Evolutionary conservation across 2,888 invertebrate genomes (phyloP).

Genomic region (Neoscelio sp.): DNA sequence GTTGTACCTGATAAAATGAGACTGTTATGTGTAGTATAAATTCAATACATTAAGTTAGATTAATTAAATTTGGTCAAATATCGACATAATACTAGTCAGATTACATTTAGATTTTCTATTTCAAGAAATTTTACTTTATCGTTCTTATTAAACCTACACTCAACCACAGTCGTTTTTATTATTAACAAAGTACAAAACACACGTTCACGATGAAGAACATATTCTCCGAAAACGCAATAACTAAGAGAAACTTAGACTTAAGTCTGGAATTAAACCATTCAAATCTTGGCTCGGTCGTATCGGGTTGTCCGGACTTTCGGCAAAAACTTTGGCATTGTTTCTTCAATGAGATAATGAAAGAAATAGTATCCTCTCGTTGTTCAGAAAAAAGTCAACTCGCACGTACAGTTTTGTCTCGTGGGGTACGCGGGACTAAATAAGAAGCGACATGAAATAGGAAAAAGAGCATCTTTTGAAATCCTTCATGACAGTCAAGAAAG

Average conservation of each 20-base stretch:
- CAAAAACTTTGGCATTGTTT: neutral
- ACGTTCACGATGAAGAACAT: constrained; percentile 9
- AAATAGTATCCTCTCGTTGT: constrained; percentile 17
- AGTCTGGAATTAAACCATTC: constrained; percentile 40
- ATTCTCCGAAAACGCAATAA: constrained; percentile 10
- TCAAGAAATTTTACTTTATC: too few species aligned
- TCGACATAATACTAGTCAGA: too few species aligned
- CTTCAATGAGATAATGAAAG: constrained; percentile 49
- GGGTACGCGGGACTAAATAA: constrained; percentile 70
- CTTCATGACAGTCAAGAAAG: constrained; percentile 67
- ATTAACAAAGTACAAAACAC: constrained; percentile 5
- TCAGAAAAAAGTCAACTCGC: neutral
- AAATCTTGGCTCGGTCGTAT: constrained; percentile 43
- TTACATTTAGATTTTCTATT: too few species aligned
- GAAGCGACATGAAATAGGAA: constrained; percentile 75
- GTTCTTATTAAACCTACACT: too few species aligned
- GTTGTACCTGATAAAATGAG: too few species aligned
- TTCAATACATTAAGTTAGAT: too few species aligned
- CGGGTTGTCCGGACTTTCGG: constrained; percentile 28
- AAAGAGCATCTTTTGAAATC: constrained; percentile 72
- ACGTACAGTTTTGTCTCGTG: constrained; percentile 24
- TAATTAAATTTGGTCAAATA: too few species aligned
- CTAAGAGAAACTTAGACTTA: neutral
- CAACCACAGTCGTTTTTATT: neutral
- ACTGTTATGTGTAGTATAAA: too few species aligned